phyloP scores from a whole-genome alignment of 1,140 invertebrate genomes.

The Lutraria rhynchaena region DNA sequence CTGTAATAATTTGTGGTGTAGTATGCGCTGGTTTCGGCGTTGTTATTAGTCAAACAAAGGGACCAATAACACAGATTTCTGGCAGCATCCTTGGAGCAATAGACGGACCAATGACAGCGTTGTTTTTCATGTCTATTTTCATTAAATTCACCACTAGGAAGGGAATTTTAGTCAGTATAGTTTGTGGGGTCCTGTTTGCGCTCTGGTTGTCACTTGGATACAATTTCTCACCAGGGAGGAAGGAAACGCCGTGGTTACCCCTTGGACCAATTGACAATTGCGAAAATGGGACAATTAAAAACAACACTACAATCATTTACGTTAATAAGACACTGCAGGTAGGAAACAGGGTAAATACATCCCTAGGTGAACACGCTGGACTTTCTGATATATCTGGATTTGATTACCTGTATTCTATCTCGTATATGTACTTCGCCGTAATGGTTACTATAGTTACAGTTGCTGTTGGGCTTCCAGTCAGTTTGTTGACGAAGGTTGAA shows the following conservation, averaged over 20 bases:
- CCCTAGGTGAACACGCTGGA: too few species aligned
- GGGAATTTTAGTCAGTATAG: neutral
- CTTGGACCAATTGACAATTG: neutral
- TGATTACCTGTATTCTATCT: neutral
- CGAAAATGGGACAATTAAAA: too few species aligned
- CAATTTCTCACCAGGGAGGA: neutral
- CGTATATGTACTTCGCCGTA: slow-evolving; percentile 6
- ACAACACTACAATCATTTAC: neutral
- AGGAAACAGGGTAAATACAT: too few species aligned
- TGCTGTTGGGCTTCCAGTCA: neutral
- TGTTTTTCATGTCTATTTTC: slow-evolving; percentile 41
- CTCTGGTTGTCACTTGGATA: neutral
- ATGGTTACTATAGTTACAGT: neutral
- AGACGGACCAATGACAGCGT: neutral
- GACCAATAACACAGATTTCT: slow-evolving; percentile 25
- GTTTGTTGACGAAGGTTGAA: neutral
- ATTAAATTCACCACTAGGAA: slow-evolving; percentile 5
- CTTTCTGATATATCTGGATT: neutral
- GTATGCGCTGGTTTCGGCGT: neutral
- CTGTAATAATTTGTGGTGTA: neutral
- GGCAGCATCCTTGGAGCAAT: neutral
- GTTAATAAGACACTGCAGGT: neutral
- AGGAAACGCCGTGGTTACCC: neutral
- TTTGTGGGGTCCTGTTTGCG: neutral
- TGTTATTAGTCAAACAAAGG: slow-evolving; percentile 1